These are phyloP conservation scores for Galago senegalensis DNA, from an alignment of 2,797 vertebrate species.

Conservation along the genomic window DNA sequence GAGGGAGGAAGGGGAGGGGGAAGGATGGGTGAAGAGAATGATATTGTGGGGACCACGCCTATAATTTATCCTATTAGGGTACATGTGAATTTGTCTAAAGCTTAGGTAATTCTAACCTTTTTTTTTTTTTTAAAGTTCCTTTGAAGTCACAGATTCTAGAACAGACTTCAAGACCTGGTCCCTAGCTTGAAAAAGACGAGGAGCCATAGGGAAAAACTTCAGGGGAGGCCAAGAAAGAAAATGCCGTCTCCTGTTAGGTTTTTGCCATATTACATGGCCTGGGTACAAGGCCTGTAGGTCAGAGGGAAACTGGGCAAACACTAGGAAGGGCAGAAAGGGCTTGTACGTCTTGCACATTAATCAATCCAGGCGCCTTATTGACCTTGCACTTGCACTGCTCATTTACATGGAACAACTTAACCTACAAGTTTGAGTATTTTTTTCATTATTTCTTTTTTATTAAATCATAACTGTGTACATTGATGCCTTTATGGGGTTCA, in stretches of 20 bases:
- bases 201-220: background rate
- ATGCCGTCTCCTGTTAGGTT: background rate
- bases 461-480: too few relatives aligned
- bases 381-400: background rate
- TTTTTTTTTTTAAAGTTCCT: background rate
- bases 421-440: background rate
- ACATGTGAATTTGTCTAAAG: too few relatives aligned
- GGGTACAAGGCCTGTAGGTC: background rate
- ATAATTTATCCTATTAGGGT: too few relatives aligned
- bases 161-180: background rate
- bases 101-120: background rate
- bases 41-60: too few relatives aligned
- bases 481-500: too few relatives aligned
- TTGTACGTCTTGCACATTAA: background rate
- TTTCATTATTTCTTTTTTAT: too few relatives aligned
- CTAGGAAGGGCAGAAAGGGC: background rate
- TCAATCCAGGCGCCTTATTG: background rate
- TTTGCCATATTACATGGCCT: background rate
- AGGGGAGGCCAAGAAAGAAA: background rate
- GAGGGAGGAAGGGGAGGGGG: too few relatives aligned
- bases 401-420: background rate
- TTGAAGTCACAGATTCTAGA: background rate
- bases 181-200: background rate
- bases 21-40: too few relatives aligned
- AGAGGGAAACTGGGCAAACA: background rate